A percentile compares a stretch with the other conserved stretches of the same genome.
These are phyloP conservation scores for Stramonita haemastoma DNA, from an alignment of 2,888 invertebrate species.

Conservation along the genomic window DNA sequence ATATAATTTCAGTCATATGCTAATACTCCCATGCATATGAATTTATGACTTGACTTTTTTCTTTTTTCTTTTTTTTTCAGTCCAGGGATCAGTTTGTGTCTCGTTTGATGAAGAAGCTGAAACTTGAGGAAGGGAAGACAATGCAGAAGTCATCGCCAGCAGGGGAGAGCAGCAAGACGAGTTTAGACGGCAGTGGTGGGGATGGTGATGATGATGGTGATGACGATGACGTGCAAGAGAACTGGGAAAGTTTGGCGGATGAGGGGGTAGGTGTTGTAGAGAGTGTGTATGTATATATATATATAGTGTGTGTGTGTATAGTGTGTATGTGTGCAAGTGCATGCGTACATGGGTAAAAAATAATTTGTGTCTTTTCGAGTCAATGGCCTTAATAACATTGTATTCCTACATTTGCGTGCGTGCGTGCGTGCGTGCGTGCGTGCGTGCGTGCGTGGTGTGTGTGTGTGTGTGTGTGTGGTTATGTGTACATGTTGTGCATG, in stretches of 20 bases:
- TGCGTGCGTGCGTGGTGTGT: background rate
- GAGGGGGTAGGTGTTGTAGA: constrained; percentile 41
- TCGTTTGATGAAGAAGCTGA: constrained; percentile 70
- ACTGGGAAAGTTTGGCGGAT: constrained; percentile 66
- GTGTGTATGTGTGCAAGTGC: background rate
- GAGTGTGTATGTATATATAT: background rate
- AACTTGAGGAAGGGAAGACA: constrained; percentile 51
- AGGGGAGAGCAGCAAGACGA: background rate
- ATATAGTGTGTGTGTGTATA: background rate
- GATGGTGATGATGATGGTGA: constrained; percentile 13
- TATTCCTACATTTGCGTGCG: background rate
- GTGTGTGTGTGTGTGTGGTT: background rate
- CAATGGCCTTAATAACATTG: no score
- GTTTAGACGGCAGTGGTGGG: background rate
- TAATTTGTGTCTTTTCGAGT: no score
- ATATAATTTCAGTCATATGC: background rate
- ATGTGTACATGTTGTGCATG: no score
- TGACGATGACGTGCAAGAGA: constrained; percentile 60
- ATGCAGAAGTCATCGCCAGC: background rate
- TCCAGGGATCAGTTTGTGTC: constrained; percentile 72
- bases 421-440: background rate
- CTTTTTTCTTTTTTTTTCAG: constrained; percentile 52
- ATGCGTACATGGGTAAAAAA: background rate
- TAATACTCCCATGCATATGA: background rate
- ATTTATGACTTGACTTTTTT: no score